These are phyloP conservation scores for Takifugu ocellatus DNA, from an alignment of 2,797 vertebrate species.

Conservation along the genomic window DNA sequence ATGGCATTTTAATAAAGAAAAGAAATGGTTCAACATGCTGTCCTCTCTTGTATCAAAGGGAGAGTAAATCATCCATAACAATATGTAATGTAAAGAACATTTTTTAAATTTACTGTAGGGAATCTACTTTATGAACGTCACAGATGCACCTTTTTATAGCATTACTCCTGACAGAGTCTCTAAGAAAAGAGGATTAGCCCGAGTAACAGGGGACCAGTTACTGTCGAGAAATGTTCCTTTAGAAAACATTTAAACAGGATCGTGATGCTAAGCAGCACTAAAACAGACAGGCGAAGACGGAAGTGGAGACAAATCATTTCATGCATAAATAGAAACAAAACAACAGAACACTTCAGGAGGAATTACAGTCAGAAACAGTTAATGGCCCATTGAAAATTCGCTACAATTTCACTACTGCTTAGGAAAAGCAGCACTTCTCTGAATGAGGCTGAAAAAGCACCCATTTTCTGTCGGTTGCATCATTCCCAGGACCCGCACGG, in stretches of 20 bases:
- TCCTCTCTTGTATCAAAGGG: not conserved
- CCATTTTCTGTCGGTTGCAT: constrained; percentile 6
- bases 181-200: constrained; percentile 2
- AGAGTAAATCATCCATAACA: not conserved
- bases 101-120: not conserved
- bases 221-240: not conserved
- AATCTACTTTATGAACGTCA: not conserved
- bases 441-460: not conserved
- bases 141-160: too few relatives aligned
- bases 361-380: too few relatives aligned
- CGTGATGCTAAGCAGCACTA: not conserved
- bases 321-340: not conserved
- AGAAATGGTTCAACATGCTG: too few relatives aligned
- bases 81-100: not conserved
- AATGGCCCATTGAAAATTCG: too few relatives aligned
- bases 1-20: not conserved
- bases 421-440: not conserved
- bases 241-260: not conserved
- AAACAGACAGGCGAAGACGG: not conserved
- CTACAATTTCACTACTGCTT: too few relatives aligned
- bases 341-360: not conserved
- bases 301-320: not conserved
- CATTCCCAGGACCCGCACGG: constrained; percentile 1
- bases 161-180: not conserved
- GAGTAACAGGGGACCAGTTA: not conserved